phyloP scores from a whole-genome alignment of 2,113 vertebrate genomes.

The Pollachius pollachius region DNA sequence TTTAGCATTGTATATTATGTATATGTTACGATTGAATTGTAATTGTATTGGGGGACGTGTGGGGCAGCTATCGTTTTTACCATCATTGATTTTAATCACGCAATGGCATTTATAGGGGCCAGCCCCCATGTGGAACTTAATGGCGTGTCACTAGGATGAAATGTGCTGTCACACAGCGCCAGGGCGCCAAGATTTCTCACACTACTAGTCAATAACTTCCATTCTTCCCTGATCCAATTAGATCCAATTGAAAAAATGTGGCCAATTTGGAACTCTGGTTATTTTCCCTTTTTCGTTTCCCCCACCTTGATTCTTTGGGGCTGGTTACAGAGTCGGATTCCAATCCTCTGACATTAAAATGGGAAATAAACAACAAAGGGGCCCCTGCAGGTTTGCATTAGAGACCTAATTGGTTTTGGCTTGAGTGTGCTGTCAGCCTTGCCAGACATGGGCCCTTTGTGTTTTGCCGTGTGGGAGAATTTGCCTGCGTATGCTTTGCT shows the following conservation, averaged over 20 bases:
- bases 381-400: constrained; percentile 78
- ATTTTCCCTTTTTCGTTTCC: constrained; percentile 36
- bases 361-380: constrained; percentile 75
- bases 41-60: neutral
- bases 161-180: constrained; percentile 42
- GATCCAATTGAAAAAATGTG: constrained; percentile 57
- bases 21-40: too few species aligned
- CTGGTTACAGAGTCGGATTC: constrained; percentile 68
- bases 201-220: constrained; percentile 59
- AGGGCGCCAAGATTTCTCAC: constrained; percentile 43
- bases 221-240: constrained; percentile 65
- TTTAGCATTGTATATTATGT: constrained; percentile 5
- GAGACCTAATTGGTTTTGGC: constrained; percentile 78
- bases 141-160: constrained; percentile 30
- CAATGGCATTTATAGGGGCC: constrained; percentile 19
- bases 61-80: constrained; percentile 24
- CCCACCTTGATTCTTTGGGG: constrained; percentile 50
- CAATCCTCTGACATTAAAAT: constrained; percentile 75
- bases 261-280: constrained; percentile 54
- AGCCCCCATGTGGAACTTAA: neutral
- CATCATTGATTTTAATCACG: constrained; percentile 37
- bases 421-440: constrained; percentile 58
- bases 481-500: constrained; percentile 21
- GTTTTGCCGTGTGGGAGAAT: constrained; percentile 69
- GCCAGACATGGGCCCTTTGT: constrained; percentile 65